Evolutionary conservation across 2,113 vertebrate species (phyloP).

Genomic region (Myodes glareolus): DNA sequence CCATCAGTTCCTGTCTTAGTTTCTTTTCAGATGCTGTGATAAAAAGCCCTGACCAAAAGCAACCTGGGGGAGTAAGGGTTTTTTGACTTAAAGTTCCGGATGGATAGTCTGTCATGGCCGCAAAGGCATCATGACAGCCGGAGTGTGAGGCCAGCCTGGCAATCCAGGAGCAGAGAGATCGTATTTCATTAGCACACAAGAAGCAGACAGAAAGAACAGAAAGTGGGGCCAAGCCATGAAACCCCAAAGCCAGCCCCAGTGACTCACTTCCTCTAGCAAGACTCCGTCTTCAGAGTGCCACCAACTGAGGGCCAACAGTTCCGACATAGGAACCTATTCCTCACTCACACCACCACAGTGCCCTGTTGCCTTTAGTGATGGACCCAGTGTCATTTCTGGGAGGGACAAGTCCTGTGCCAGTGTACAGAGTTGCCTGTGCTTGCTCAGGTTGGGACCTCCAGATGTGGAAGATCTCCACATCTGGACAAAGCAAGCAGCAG

Average conservation of each 20-base stretch:
- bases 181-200: not conserved
- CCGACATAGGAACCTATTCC: not conserved
- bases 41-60: too few relatives aligned
- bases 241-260: not conserved
- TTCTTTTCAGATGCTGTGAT: not conserved
- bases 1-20: not conserved
- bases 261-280: not conserved
- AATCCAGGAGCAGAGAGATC: not conserved
- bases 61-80: too few relatives aligned
- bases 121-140: not conserved
- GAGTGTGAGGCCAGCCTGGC: too few relatives aligned
- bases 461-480: not conserved
- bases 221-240: not conserved
- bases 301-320: too few relatives aligned
- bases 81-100: too few relatives aligned
- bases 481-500: not conserved
- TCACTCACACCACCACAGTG: not conserved
- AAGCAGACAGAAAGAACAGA: not conserved
- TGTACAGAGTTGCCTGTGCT: not conserved
- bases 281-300: too few relatives aligned
- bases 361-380: not conserved
- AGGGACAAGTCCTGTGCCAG: not conserved
- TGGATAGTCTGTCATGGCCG: too few relatives aligned
- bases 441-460: not conserved
- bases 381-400: not conserved